Conservation (phyloP, 2,888 invertebrate genomes). For the Trachelus iudaicus region DNA sequence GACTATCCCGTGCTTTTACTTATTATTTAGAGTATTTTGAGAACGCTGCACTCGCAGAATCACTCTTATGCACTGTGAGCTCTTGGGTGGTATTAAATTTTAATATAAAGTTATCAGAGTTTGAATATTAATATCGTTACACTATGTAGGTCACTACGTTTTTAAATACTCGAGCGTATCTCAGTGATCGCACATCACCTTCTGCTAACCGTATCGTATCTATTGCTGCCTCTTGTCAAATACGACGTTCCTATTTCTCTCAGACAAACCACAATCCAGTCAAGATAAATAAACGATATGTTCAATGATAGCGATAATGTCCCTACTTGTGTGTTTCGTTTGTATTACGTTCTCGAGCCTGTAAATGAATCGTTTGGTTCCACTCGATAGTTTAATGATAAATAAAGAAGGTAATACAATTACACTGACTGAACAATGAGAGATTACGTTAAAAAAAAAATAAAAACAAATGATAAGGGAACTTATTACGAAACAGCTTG, state of each 20-base stretch:
- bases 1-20: background rate
- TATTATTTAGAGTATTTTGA: background rate
- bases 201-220: background rate
- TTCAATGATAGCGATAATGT: background rate
- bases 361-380: background rate
- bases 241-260: background rate
- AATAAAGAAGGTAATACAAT: no score
- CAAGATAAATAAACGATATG: background rate
- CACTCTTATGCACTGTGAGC: background rate
- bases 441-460: background rate
- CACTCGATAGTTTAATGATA: background rate
- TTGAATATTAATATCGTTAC: background rate
- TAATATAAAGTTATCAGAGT: background rate
- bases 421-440: no score
- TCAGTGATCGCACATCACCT: background rate
- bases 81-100: background rate
- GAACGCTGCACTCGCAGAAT: background rate
- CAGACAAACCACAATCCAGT: background rate
- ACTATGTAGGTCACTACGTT: background rate
- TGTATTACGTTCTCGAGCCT: background rate
- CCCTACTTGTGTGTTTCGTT: background rate
- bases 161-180: background rate
- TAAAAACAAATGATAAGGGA: background rate
- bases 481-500: background rate
- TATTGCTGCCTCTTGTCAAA: background rate